A percentile compares a stretch with the other conserved stretches of the same genome.
Conservation (phyloP, 2,888 invertebrate species). For the Ptychoptera albimana region DNA sequence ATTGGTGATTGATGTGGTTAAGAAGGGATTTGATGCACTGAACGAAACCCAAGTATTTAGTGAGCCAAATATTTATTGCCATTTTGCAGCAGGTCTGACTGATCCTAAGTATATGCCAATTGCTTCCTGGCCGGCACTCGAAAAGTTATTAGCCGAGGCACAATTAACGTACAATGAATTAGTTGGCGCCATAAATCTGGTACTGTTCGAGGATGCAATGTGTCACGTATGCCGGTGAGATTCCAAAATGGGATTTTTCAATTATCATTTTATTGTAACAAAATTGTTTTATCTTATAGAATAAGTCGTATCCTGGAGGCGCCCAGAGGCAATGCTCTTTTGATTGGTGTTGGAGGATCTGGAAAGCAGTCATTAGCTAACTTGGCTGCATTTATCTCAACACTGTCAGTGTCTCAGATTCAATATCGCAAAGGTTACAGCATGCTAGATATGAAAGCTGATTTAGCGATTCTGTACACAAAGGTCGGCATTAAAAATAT, state of each 20-base stretch:
- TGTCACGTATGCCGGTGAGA: constrained; percentile 71
- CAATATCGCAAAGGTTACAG: constrained; percentile 79
- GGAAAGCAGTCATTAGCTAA: constrained; percentile 87
- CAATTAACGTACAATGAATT: constrained; percentile 76
- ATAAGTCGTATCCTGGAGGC: constrained; percentile 88
- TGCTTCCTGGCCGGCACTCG: constrained; percentile 52
- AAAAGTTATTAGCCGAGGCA: constrained; percentile 63
- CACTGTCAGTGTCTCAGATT: constrained; percentile 83
- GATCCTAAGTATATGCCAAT: constrained; percentile 75
- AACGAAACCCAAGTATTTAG: constrained; percentile 60
- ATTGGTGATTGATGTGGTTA: constrained; percentile 57
- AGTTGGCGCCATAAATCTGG: constrained; percentile 82
- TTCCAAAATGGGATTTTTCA: neutral
- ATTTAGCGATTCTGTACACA: constrained; percentile 57
- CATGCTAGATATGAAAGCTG: constrained; percentile 61
- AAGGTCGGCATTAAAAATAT: constrained; percentile 81
- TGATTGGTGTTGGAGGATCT: constrained; percentile 92
- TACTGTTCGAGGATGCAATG: constrained; percentile 92
- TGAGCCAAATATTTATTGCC: constrained; percentile 73
- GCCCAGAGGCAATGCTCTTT: constrained; percentile 78
- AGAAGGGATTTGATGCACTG: constrained; percentile 62
- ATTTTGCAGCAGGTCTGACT: constrained; percentile 74
- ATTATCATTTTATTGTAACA: neutral
- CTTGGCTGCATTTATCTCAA: constrained; percentile 78
- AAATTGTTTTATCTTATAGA: constrained; percentile 24